Conservation (phyloP, 2,888 invertebrate genomes). For the Dromius quadrimaculatus region DNA sequence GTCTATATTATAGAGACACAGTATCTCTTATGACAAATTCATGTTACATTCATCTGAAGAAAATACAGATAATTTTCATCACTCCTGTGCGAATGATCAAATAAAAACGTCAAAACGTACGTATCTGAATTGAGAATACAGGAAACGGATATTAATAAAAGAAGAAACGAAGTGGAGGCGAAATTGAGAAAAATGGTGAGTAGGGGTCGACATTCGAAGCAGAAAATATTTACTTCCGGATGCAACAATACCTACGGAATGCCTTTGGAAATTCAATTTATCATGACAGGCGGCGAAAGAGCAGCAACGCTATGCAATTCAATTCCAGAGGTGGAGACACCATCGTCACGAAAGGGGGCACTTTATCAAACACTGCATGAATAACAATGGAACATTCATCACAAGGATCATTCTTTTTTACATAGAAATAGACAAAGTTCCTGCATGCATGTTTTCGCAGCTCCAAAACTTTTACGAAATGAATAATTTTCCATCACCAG, state of each 20-base stretch:
- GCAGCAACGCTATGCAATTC: conserved; percentile 33
- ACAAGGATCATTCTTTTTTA: not conserved
- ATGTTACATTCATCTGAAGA: too few species aligned
- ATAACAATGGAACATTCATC: not conserved
- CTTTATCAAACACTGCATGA: conserved; percentile 22
- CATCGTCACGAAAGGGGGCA: conserved; percentile 12
- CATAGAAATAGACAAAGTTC: too few species aligned
- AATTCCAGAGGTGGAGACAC: conserved; percentile 14
- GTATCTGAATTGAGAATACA: conserved; percentile 25
- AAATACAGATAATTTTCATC: not conserved
- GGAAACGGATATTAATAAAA: conserved; percentile 40
- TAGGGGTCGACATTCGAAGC: conserved; percentile 42
- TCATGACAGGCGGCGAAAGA: conserved; percentile 42
- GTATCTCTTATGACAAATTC: too few species aligned
- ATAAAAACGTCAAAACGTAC: conserved; percentile 31
- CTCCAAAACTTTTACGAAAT: too few species aligned
- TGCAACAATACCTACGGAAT: conserved; percentile 47
- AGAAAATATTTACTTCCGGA: conserved; percentile 51
- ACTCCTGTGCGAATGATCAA: conserved; percentile 24
- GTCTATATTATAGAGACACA: too few species aligned
- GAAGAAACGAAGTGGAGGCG: conserved; percentile 28
- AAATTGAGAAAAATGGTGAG: conserved; percentile 39
- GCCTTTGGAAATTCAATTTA: conserved; percentile 48
- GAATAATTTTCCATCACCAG: too few species aligned
- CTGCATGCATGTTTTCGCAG: too few species aligned